These are phyloP conservation scores for Baronia brevicornis DNA, from an alignment of 2,888 invertebrate species.

Conservation along the genomic window DNA sequence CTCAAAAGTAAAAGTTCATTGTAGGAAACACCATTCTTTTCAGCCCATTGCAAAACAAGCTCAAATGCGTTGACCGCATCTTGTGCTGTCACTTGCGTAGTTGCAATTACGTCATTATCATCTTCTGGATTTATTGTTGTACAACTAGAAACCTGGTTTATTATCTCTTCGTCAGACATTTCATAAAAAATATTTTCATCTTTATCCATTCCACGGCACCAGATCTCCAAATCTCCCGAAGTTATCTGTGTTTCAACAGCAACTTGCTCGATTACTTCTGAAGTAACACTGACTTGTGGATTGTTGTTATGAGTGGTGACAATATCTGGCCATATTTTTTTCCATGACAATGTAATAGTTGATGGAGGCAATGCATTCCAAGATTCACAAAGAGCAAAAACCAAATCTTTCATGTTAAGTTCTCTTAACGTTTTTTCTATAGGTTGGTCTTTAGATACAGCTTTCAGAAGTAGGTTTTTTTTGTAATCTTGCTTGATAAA, in stretches of 20 bases:
- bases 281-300: constrained; percentile 25
- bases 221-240: constrained; percentile 25
- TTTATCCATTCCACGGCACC: constrained; percentile 30
- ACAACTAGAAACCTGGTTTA: constrained; percentile 28
- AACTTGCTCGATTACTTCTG: constrained; percentile 31
- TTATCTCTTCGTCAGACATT: constrained; percentile 31
- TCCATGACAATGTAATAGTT: constrained; percentile 30
- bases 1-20: constrained; percentile 25
- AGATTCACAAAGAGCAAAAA: constrained; percentile 23
- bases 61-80: constrained; percentile 26
- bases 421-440: constrained; percentile 21
- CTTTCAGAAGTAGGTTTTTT: constrained; percentile 20
- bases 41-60: constrained; percentile 29
- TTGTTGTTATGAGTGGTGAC: constrained; percentile 24
- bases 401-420: constrained; percentile 22
- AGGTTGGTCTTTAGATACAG: constrained; percentile 19
- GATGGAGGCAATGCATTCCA: constrained; percentile 27
- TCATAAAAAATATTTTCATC: constrained; percentile 24
- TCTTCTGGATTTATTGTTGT: constrained; percentile 28
- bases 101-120: constrained; percentile 27
- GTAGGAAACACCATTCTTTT: constrained; percentile 25
- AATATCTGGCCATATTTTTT: constrained; percentile 27
- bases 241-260: constrained; percentile 24
- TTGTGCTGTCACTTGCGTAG: constrained; percentile 22
- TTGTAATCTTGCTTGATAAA: constrained; percentile 25